phyloP scores from a whole-genome alignment of 2,797 vertebrate genomes.

The Hapalemur alaotrensis region DNA sequence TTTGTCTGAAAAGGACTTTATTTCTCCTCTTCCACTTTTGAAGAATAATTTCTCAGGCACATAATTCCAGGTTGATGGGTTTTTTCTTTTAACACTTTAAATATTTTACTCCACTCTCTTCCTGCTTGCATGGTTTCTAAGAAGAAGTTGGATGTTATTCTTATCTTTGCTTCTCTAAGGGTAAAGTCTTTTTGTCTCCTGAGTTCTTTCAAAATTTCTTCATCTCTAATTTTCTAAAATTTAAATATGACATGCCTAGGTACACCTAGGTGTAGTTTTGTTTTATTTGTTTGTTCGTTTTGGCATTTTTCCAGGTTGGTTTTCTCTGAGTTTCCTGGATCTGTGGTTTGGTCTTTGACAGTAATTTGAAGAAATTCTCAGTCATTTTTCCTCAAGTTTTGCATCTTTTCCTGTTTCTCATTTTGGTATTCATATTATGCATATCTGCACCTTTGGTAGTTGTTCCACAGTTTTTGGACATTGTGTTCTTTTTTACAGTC shows the following conservation, averaged over 20 bases:
- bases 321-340: not conserved
- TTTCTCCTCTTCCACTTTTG: not conserved
- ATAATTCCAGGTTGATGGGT: not conserved
- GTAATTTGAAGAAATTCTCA: not conserved
- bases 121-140: not conserved
- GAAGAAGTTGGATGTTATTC: not conserved
- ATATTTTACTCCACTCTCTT: not conserved
- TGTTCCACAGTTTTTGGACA: not conserved
- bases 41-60: not conserved
- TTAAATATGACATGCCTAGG: not conserved
- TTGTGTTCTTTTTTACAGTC: not conserved
- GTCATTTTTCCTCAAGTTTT: not conserved
- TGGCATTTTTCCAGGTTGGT: not conserved
- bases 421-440: not conserved
- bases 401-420: not conserved
- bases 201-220: not conserved
- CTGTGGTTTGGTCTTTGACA: not conserved
- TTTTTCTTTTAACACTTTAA: not conserved
- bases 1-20: not conserved
- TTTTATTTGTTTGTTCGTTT: not conserved
- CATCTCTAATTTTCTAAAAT: not conserved
- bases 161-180: not conserved
- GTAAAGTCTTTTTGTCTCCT: not conserved
- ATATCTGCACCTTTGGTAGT: not conserved
- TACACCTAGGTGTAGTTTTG: not conserved